A percentile compares a stretch with the other conserved stretches of the same genome.
phyloP scores from a whole-genome alignment of 2,888 invertebrate species.

The Phasia obesa region DNA sequence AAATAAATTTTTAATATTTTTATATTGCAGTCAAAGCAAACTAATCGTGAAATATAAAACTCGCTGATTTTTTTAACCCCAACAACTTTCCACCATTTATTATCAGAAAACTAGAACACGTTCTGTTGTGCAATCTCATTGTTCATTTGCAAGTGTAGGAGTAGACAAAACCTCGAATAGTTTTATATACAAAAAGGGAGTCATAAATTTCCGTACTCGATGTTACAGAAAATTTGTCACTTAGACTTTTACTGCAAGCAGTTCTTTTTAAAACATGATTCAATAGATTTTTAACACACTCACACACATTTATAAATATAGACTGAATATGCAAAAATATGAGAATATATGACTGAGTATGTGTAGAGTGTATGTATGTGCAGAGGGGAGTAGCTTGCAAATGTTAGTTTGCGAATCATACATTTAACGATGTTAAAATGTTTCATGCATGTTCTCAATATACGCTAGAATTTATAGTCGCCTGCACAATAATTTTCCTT shows the following conservation, averaged over 20 bases:
- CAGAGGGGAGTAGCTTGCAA: neutral
- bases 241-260: conserved; percentile 35
- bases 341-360: neutral
- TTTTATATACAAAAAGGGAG: conserved; percentile 41
- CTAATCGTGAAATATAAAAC: too few species aligned
- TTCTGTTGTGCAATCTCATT: conserved; percentile 42
- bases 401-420: neutral
- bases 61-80: too few species aligned
- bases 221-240: conserved; percentile 50
- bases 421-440: neutral
- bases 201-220: conserved; percentile 52
- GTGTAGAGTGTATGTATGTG: neutral
- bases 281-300: conserved; percentile 1
- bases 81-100: neutral
- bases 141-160: conserved; percentile 50
- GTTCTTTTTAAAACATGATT: conserved; percentile 16
- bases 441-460: conserved; percentile 15
- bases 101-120: conserved; percentile 25
- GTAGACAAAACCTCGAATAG: conserved; percentile 40
- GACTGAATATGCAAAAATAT: too few species aligned
- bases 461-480: too few species aligned
- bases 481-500: conserved; percentile 24
- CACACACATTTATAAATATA: neutral
- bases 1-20: too few species aligned
- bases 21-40: too few species aligned